A percentile compares a stretch with the other conserved stretches of the same genome.
phyloP scores from a whole-genome alignment of 2,113 vertebrate species.

The Rafetus swinhoei region DNA sequence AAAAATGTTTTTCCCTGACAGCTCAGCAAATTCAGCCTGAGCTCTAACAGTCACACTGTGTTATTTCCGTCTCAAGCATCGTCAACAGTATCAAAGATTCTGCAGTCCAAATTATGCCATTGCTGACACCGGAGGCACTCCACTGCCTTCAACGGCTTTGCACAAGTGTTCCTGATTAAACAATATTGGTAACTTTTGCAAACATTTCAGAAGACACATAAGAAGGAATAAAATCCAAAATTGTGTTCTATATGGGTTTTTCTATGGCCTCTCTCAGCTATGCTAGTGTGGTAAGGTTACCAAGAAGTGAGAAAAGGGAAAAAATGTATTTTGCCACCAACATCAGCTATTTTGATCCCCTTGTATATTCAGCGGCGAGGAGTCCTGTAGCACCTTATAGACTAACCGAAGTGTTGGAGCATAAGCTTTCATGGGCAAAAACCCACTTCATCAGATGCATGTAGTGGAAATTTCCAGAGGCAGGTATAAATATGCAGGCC shows the following conservation, averaged over 20 bases:
- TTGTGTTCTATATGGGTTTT: background rate
- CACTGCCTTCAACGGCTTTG: background rate
- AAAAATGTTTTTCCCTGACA: constrained; percentile 10
- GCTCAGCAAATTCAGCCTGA: background rate
- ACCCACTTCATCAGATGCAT: too few species aligned
- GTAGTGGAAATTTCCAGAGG: too few species aligned
- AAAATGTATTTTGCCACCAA: fast-evolving
- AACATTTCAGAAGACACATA: background rate
- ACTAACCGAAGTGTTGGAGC: too few species aligned
- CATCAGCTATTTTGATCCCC: background rate
- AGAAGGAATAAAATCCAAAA: fast-evolving
- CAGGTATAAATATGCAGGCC: too few species aligned
- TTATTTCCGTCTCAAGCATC: background rate
- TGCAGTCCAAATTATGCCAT: background rate
- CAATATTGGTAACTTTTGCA: background rate
- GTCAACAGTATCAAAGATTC: background rate
- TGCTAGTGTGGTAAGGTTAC: background rate
- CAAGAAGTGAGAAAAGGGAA: background rate
- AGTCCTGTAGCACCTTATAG: too few species aligned
- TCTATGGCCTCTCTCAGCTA: background rate
- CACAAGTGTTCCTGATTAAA: background rate
- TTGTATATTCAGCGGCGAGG: background rate
- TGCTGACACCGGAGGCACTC: fast-evolving
- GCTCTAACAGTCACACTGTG: fast-evolving
- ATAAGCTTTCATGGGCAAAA: too few species aligned